A percentile compares a stretch with the other conserved stretches of the same genome.
These are phyloP conservation scores for Pheucticus melanocephalus DNA, from an alignment of 2,113 vertebrate genomes.

Conservation along the genomic window DNA sequence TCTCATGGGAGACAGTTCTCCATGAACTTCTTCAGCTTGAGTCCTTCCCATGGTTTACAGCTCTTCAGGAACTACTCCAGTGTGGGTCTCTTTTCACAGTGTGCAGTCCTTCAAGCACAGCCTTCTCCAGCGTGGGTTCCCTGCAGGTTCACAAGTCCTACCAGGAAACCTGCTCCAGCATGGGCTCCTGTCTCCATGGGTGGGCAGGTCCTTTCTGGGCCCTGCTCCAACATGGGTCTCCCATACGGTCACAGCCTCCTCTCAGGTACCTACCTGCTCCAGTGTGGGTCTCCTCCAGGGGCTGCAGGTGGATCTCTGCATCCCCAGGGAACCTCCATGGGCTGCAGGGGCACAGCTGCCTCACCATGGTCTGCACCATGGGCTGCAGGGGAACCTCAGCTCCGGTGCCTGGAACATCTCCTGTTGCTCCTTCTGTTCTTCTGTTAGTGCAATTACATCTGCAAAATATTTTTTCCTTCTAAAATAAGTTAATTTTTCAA, in stretches of 20 bases:
- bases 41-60: neutral
- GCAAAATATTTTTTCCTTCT: neutral
- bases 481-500: neutral
- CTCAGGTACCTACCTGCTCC: accelerated
- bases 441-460: neutral
- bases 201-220: neutral
- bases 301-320: neutral
- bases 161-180: neutral
- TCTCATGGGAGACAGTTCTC: neutral
- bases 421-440: neutral
- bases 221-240: neutral
- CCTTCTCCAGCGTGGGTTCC: no score
- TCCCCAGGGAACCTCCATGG: no score
- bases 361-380: accelerated
- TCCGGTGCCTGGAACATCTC: neutral
- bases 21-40: neutral
- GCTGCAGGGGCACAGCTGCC: neutral
- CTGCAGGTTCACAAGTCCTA: neutral
- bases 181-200: neutral
- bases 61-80: neutral
- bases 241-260: neutral
- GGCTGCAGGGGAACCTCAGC: neutral
- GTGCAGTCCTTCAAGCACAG: neutral
- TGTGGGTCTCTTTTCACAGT: neutral
- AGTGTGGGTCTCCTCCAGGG: accelerated